These are phyloP conservation scores for Quiscalus mexicanus DNA, from an alignment of 2,113 vertebrate genomes.

Conservation along the genomic window DNA sequence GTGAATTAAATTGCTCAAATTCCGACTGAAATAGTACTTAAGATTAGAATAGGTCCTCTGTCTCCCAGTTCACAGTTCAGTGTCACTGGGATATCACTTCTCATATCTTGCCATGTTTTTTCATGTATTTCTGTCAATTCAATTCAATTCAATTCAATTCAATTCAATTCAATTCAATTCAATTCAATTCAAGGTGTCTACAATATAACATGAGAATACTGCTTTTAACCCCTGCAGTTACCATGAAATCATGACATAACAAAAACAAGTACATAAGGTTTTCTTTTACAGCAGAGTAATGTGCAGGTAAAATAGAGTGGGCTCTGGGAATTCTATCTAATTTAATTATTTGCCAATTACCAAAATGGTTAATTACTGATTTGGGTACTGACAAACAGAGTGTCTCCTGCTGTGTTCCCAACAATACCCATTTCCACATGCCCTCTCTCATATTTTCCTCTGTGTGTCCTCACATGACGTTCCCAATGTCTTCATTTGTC, in stretches of 20 bases:
- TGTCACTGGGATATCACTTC: not conserved
- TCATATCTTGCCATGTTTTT: not conserved
- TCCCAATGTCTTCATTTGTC: not conserved
- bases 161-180: not conserved
- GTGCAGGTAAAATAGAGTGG: not conserved
- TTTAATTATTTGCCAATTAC: not conserved
- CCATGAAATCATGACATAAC: not conserved
- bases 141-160: not conserved
- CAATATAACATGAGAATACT: not conserved
- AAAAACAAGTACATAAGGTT: not conserved
- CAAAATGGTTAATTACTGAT: not conserved
- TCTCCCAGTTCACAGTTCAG: not conserved
- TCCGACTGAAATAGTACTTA: not conserved
- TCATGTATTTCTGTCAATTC: not conserved
- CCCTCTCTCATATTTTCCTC: not conserved
- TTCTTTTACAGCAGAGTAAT: not conserved
- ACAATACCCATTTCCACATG: not conserved
- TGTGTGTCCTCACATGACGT: rapidly evolving
- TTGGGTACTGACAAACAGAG: not conserved
- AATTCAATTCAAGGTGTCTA: not conserved
- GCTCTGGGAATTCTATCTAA: not conserved
- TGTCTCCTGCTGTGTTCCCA: not conserved
- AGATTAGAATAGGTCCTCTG: not conserved
- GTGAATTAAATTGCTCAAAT: not conserved
- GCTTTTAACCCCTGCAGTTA: not conserved